Conservation (phyloP, 2,888 invertebrate species). For the Masnerella sp. region DNA sequence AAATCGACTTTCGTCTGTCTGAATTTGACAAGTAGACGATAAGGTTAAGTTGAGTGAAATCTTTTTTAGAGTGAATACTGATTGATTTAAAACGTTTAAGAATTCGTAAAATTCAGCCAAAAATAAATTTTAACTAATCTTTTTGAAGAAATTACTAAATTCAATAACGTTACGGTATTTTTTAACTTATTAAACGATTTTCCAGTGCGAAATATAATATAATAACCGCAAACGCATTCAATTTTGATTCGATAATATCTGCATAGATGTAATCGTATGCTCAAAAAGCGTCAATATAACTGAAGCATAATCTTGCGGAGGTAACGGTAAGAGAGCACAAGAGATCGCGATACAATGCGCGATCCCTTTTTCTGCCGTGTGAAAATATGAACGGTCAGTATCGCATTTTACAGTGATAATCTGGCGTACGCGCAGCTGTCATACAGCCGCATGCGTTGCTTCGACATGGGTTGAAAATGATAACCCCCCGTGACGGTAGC, state of each 20-base stretch:
- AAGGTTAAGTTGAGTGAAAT: too few relatives aligned
- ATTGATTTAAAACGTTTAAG: too few relatives aligned
- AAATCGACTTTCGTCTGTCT: too few relatives aligned
- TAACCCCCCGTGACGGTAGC: conserved; percentile 55
- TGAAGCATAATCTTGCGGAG: conserved; percentile 7
- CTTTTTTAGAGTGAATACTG: too few relatives aligned
- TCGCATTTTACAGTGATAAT: conserved; percentile 51
- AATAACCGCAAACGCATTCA: conserved; percentile 66
- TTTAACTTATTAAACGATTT: too few relatives aligned
- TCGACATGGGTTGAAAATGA: conserved; percentile 59
- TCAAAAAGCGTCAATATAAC: conserved; percentile 10
- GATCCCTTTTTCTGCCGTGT: conserved; percentile 53
- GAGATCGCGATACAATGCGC: conserved; percentile 34
- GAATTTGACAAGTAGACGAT: too few relatives aligned
- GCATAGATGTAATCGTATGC: conserved; percentile 18
- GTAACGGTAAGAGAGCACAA: conserved; percentile 39
- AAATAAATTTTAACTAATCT: too few relatives aligned
- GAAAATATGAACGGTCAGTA: conserved; percentile 57
- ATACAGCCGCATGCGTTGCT: conserved; percentile 35
- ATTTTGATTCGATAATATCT: conserved; percentile 20
- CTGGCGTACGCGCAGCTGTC: conserved; percentile 55
- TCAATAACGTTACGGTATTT: too few relatives aligned
- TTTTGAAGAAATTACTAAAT: too few relatives aligned
- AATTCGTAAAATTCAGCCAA: too few relatives aligned
- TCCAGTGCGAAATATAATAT: conserved; percentile 49